Base-by-base conservation (phyloP, 2,797 vertebrate species). In the Kryptopterus vitreolus region DNA sequence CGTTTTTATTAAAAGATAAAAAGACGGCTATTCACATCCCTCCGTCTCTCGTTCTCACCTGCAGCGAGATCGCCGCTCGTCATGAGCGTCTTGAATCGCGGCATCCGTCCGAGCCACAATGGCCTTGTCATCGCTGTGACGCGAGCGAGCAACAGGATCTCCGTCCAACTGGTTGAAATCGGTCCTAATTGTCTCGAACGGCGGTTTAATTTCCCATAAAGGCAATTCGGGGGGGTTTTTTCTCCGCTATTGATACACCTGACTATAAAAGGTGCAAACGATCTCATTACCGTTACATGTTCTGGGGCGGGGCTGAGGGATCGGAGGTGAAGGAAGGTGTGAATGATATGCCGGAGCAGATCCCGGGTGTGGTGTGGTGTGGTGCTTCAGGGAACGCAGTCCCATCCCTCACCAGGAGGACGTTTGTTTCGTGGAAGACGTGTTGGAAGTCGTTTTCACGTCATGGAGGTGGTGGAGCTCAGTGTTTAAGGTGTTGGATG, bases 231-330 rank as follows among this genome's bases (percentile, higher is more conserved):
- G 57, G 57, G 55, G 71, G 57, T 46, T 20, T 31, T 71, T 57
- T 66, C n/a, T 74, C 22, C 59, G 76, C 71, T 72, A 79, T 15
- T 58, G 33, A 75, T 75, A 79, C 52, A 65, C 65, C 38, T 29
- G 26, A 71, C 74, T 72, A 29, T 79, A 79, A 81, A 76, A 79
- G 79, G 78, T 81, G 85, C 63, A 63, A 78, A 57, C 50, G 53
- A 82, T 81, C 55, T 15, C 72, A 9, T 81, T n/a, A 8, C 20
- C 33, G 31, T n/a, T 50, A 24, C 75, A 46, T 76, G 72, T 66
- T 78, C 72, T 81, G 61, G 81, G 76, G 29, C 61, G 63, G 48
- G 61, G 48, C 52, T 58, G 78, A 78, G 59, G 31, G 46, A 79
- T 79, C 63, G 68, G 71, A 61, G 11, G 26, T 53, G 68, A 70